Evolutionary conservation across 1,140 invertebrate genomes (phyloP).

Genomic region (Pseudomyrmex dendroicus): DNA sequence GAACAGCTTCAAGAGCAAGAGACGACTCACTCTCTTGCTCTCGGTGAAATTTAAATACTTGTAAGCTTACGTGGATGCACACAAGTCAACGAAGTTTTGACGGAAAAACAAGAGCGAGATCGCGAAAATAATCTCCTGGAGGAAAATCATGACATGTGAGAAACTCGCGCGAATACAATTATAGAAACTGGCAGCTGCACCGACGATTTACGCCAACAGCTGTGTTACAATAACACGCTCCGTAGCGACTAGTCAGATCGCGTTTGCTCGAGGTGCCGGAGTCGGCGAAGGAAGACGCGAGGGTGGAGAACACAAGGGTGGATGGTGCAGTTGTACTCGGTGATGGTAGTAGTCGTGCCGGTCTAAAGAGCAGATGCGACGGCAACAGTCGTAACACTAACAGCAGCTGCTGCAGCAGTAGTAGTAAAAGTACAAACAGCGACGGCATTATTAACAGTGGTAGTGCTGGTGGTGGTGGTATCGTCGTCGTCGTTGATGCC

Average conservation of each 20-base stretch:
- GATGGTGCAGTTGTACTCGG: conserved; percentile 50
- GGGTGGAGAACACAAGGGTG: conserved; percentile 32
- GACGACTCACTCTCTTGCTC: too few species aligned
- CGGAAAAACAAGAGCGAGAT: neutral
- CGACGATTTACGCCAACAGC: conserved; percentile 65
- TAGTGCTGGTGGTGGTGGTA: conserved; percentile 38
- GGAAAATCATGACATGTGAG: too few species aligned
- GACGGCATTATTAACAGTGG: neutral
- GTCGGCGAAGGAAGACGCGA: conserved; percentile 19
- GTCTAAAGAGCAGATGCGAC: conserved; percentile 51
- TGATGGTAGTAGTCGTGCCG: conserved; percentile 55
- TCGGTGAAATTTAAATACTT: too few species aligned
- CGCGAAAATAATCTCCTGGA: too few species aligned
- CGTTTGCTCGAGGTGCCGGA: conserved; percentile 53
- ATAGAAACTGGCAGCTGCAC: conserved; percentile 46
- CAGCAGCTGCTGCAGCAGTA: neutral
- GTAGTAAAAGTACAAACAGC: conserved; percentile 25
- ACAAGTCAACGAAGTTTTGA: neutral
- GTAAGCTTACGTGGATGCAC: too few species aligned
- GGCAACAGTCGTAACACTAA: conserved; percentile 49
- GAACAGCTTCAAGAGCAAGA: conserved; percentile 5
- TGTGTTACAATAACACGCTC: conserved; percentile 34
- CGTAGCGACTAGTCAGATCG: conserved; percentile 22
- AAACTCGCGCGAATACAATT: conserved; percentile 17
- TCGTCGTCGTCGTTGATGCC: neutral